Evolutionary conservation across 2,113 vertebrate species (phyloP), one percentile per base, ranked within the genome.

Genomic region (Onychostoma macrolepis): DNA sequence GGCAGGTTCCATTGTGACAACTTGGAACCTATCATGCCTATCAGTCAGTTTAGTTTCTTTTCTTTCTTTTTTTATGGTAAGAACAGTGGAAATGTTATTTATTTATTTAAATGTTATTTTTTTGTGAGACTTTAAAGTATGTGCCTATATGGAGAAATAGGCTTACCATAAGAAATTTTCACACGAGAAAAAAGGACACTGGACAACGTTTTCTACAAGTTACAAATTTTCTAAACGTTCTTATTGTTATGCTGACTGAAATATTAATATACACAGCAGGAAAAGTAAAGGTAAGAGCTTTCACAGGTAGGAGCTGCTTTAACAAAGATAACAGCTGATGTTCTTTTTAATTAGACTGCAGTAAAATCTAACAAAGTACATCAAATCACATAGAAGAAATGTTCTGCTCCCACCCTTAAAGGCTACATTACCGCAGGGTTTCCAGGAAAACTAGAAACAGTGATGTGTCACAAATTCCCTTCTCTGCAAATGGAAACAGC

Each of bases 401-500:
- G 36, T 63, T 81, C n/a, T n/a, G 33, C 50, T 30, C 45, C n/a
- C 12, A 26, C 19, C 76, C 76, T 61, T 41, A 9, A 65, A 17
- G 38, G 58, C 15, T 15, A 65, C 24, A 81, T 65, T 65, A 81
- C 38, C n/a, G 4, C n/a, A 65, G 58, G 61, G 12, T 19, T n/a
- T 43, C 17, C 38, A 28, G 58, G 24, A 41, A 65, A 65, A 45
- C 1, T 0, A 4, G 12, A 65, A 41, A 17, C 5, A 3, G 33
- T n/a, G 21, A 80, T 80, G 30, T 58, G 78, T 63, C 78, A 61
- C 24, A 63, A 61, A 61, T 63, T 41, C 24, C 24, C 12, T 0
- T 41, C 24, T 80, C 36, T 63, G 56, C 53, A 80, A 63, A 80
- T 63, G 53, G 53, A 24, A 63, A 38, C 53, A 80, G 53, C 21